phyloP scores from a whole-genome alignment of 2,113 vertebrate genomes.

The Bubo blakistoni region DNA sequence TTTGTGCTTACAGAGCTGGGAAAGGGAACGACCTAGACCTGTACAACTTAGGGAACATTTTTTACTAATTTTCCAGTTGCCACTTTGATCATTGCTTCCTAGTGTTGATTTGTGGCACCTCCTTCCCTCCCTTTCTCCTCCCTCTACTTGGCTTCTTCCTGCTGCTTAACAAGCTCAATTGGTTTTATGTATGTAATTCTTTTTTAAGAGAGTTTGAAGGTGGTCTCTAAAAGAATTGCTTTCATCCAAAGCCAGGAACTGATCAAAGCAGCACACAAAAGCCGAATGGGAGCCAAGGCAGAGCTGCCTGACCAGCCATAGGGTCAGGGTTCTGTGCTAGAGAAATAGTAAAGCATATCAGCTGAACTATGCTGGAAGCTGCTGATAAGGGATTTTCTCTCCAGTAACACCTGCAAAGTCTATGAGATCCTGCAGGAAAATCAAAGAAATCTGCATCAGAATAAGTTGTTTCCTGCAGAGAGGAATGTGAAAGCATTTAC shows the following conservation, averaged over 20 bases:
- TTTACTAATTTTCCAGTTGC: neutral
- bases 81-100: slow-evolving; percentile 5
- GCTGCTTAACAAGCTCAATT: slow-evolving; percentile 47
- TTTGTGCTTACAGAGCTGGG: neutral
- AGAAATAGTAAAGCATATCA: neutral
- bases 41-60: neutral
- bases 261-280: slow-evolving; percentile 51
- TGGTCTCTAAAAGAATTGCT: slow-evolving; percentile 30
- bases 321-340: neutral
- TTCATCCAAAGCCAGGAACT: slow-evolving; percentile 47
- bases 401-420: slow-evolving; percentile 46
- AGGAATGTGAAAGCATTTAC: slow-evolving; percentile 18
- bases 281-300: slow-evolving; percentile 2
- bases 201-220: slow-evolving; percentile 35
- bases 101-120: slow-evolving; percentile 17
- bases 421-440: slow-evolving; percentile 53
- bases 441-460: slow-evolving; percentile 60
- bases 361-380: neutral
- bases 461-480: slow-evolving; percentile 44
- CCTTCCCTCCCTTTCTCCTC: slow-evolving; percentile 18
- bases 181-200: slow-evolving; percentile 36
- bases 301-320: neutral
- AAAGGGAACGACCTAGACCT: neutral
- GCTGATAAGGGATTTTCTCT: neutral
- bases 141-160: slow-evolving; percentile 27